Evolutionary conservation across 2,888 invertebrate species (phyloP).

Genomic region (Habrosyne pyritoides): DNA sequence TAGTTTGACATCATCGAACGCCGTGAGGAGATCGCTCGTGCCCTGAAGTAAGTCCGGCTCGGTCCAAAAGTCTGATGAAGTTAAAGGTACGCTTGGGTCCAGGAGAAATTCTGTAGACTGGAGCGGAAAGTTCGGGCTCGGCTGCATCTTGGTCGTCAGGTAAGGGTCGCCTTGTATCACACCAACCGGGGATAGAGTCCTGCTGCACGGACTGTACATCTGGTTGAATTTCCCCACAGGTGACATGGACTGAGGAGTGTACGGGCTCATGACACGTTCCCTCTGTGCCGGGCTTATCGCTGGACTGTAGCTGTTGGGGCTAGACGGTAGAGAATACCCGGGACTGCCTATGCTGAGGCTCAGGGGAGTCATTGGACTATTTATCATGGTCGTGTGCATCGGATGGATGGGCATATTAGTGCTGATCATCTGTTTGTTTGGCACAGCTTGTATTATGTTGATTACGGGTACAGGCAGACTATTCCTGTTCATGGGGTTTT

Average conservation of each 20-base stretch:
- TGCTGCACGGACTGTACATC: constrained; percentile 59
- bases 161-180: constrained; percentile 71
- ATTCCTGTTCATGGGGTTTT: constrained; percentile 37
- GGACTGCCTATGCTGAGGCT: constrained; percentile 66
- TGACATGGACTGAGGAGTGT: constrained; percentile 70
- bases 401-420: constrained; percentile 40
- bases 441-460: constrained; percentile 56
- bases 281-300: constrained; percentile 66
- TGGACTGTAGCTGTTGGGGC: constrained; percentile 68
- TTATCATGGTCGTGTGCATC: constrained; percentile 35
- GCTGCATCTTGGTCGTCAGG: constrained; percentile 69
- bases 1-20: constrained; percentile 74
- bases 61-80: constrained; percentile 65
- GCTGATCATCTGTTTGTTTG: constrained; percentile 48
- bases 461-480: constrained; percentile 61
- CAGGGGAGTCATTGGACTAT: constrained; percentile 64
- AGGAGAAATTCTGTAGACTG: constrained; percentile 59
- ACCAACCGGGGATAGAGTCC: constrained; percentile 56
- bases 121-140: constrained; percentile 61
- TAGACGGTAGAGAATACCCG: constrained; percentile 67
- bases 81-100: constrained; percentile 53
- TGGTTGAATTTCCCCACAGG: constrained; percentile 63
- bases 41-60: constrained; percentile 68
- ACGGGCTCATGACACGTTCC: constrained; percentile 65
- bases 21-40: constrained; percentile 64